phyloP scores from a whole-genome alignment of 2,797 vertebrate genomes.

The Mus spretus region DNA sequence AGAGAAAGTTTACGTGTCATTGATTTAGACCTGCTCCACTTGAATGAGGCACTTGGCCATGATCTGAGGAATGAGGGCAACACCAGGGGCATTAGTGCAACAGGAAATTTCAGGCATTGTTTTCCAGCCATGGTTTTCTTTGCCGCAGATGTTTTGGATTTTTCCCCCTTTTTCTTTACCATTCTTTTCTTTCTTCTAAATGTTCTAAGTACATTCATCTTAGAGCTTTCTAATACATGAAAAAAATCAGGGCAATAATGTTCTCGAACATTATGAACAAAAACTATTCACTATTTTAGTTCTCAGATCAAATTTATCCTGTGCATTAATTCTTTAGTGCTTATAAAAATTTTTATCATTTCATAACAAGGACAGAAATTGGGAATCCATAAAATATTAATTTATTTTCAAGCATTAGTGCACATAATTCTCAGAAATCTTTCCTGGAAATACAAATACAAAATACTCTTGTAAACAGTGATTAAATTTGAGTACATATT shows the following conservation, averaged over 20 bases:
- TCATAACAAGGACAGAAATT: slow-evolving; percentile 92
- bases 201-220: background rate
- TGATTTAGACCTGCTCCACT: slow-evolving; percentile 8
- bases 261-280: slow-evolving; percentile 49
- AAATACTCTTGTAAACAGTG: slow-evolving; percentile 78
- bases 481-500: slow-evolving; percentile 84
- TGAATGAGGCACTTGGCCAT: background rate
- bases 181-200: background rate
- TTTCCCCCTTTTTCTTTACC: background rate
- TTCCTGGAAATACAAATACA: slow-evolving; percentile 90
- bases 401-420: slow-evolving; percentile 91
- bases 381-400: slow-evolving; percentile 93
- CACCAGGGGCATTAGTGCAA: background rate
- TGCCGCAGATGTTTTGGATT: background rate
- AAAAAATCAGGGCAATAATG: background rate
- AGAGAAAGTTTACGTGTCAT: slow-evolving; percentile 39
- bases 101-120: background rate
- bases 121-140: slow-evolving; percentile 49
- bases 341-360: slow-evolving; percentile 92
- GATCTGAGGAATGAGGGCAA: slow-evolving; percentile 43
- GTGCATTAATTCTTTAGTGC: slow-evolving; percentile 91
- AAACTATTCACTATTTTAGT: background rate
- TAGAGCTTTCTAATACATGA: background rate
- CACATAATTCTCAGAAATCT: slow-evolving; percentile 91
- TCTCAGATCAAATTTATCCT: slow-evolving; percentile 58